phyloP scores from a whole-genome alignment of 2,113 vertebrate genomes.

The Ploceus nigricollis region DNA sequence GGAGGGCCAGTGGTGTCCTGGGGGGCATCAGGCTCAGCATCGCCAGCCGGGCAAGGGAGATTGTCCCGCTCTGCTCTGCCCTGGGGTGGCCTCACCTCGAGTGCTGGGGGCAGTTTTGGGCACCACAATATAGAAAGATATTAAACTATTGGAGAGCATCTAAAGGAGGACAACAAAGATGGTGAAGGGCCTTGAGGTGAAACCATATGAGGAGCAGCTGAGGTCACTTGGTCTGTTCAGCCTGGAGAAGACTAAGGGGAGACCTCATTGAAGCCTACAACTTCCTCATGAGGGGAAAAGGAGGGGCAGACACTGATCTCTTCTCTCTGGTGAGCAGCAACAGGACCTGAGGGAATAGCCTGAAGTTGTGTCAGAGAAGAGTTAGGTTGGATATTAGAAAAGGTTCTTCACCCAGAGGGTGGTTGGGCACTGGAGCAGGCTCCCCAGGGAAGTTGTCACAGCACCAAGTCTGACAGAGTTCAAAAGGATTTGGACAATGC shows the following conservation, averaged over 20 bases:
- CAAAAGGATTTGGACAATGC: background rate
- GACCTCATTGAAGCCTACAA: background rate
- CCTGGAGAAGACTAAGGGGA: background rate
- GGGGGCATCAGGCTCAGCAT: background rate
- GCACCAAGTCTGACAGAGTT: background rate
- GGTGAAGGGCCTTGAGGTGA: background rate
- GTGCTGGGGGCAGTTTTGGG: background rate
- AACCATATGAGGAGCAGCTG: fast-evolving
- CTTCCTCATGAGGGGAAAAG: background rate
- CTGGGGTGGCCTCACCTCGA: fast-evolving
- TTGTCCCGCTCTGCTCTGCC: background rate
- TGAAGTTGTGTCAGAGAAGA: background rate
- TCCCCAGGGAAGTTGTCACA: background rate
- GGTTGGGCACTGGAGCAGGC: background rate
- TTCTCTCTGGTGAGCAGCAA: background rate
- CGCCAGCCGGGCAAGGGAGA: fast-evolving
- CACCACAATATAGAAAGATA: background rate
- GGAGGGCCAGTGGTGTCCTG: background rate
- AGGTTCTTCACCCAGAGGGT: background rate
- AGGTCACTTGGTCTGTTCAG: background rate
- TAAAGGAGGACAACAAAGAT: background rate
- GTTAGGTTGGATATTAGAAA: background rate
- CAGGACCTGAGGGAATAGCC: background rate
- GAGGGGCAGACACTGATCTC: background rate
- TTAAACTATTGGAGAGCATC: background rate